Percentiles rank a stretch among this genome's conserved stretches.
Evolutionary conservation across 2,797 vertebrate genomes (phyloP).

Genomic region (Rhinatrema bivittatum): DNA sequence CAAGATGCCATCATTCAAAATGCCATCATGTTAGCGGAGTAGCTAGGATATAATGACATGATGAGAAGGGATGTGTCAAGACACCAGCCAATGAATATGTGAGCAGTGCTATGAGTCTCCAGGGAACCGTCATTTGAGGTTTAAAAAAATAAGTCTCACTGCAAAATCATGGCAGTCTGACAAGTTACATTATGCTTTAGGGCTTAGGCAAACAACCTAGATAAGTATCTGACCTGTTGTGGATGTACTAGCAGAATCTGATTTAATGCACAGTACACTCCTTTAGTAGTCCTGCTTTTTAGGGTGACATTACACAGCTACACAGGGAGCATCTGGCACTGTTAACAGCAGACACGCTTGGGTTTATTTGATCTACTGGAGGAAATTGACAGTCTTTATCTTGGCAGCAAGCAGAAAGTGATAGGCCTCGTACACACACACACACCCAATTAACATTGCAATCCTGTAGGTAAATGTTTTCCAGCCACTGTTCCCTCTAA

Average conservation of each 20-base stretch:
- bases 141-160: conserved; percentile 11
- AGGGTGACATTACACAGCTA: conserved; percentile 6
- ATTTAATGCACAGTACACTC: background rate
- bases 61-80: conserved; percentile 13
- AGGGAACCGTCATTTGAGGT: conserved; percentile 8
- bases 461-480: too few relatives aligned
- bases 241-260: conserved; percentile 5
- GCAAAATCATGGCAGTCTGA: conserved; percentile 11
- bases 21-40: background rate
- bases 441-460: too few relatives aligned
- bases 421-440: too few relatives aligned
- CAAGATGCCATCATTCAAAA: too few relatives aligned
- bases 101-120: conserved; percentile 3
- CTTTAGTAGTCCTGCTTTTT: background rate
- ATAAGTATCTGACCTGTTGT: conserved; percentile 17
- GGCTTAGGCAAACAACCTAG: conserved; percentile 8
- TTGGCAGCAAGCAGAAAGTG: background rate
- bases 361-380: conserved; percentile 8
- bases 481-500: too few relatives aligned
- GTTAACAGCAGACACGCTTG: conserved; percentile 5
- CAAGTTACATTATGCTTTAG: conserved; percentile 6
- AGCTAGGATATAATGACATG: background rate
- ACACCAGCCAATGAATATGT: conserved; percentile 15
- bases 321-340: background rate
- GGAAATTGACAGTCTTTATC: conserved; percentile 8